phyloP scores from a whole-genome alignment of 2,113 vertebrate genomes.

The Synchiropus splendidus region DNA sequence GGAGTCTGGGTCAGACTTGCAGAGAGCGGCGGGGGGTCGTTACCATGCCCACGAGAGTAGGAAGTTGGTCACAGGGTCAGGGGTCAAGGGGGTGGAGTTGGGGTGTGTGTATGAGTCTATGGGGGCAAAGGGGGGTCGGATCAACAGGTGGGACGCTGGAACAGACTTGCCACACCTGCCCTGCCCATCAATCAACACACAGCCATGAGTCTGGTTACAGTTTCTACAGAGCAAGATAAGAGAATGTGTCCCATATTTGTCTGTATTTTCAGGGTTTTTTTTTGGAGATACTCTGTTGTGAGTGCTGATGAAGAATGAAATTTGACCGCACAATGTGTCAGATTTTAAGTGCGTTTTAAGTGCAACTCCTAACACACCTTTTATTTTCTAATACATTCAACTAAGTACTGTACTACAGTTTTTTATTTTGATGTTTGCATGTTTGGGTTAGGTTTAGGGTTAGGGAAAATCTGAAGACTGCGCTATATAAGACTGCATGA shows the following conservation, averaged over 20 bases:
- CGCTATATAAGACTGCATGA: no score
- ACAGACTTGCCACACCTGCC: slow-evolving; percentile 66
- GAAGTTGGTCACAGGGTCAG: slow-evolving; percentile 77
- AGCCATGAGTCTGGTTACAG: slow-evolving; percentile 27
- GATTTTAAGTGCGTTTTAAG: no score
- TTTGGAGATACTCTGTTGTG: no score
- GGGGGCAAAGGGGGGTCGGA: slow-evolving; percentile 45
- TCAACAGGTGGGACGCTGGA: slow-evolving; percentile 68
- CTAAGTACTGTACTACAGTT: no score
- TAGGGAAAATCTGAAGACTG: no score
- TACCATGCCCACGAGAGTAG: slow-evolving; percentile 48
- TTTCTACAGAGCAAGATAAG: slow-evolving; percentile 19
- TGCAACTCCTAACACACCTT: no score
- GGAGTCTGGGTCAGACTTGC: slow-evolving; percentile 37
- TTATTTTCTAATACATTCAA: no score
- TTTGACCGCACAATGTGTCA: no score
- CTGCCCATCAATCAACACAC: slow-evolving; percentile 54
- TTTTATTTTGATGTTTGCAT: no score
- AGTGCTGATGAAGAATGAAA: no score
- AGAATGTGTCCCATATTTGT: not conserved
- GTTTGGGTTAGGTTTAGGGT: no score
- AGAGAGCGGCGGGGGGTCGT: slow-evolving; percentile 24
- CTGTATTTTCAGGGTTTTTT: no score
- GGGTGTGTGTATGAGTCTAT: slow-evolving; percentile 58
- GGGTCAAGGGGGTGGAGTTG: slow-evolving; percentile 51